Conservation (phyloP, 2,797 vertebrate species). For the Buphagus erythrorhynchus region DNA sequence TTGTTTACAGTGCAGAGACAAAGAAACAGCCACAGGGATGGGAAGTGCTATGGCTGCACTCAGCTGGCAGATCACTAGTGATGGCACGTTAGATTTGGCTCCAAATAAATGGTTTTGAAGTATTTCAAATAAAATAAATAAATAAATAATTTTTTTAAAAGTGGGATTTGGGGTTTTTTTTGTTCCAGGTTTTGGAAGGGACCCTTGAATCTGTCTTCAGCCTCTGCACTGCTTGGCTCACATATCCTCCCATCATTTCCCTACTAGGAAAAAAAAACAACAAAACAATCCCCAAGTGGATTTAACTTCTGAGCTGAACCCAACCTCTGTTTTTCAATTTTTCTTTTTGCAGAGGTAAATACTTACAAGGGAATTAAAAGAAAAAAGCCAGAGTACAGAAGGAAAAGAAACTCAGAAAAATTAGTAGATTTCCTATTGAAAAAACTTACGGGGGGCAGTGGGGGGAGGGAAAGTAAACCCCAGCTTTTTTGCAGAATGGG, state of each 20-base stretch:
- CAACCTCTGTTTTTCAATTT: background rate
- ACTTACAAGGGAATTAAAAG: background rate
- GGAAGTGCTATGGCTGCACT: background rate
- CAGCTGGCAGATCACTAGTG: background rate
- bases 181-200: background rate
- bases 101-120: background rate
- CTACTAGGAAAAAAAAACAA: background rate
- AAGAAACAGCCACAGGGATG: background rate
- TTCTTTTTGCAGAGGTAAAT: background rate
- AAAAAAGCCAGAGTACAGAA: fast-evolving
- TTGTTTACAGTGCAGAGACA: background rate
- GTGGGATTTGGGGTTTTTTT: fast-evolving
- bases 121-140: background rate
- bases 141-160: too few species aligned
- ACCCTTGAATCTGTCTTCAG: background rate
- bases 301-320: background rate
- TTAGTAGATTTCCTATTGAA: background rate
- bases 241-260: background rate
- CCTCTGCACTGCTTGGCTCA: background rate
- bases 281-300: background rate
- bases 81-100: background rate
- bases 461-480: too few species aligned
- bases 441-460: fast-evolving
- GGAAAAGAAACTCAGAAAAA: background rate
- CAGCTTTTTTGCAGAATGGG: background rate